Evolutionary conservation across 2,797 vertebrate species (phyloP), one percentile per base, ranked within the genome.

Genomic region (Antennarius maculatus): DNA sequence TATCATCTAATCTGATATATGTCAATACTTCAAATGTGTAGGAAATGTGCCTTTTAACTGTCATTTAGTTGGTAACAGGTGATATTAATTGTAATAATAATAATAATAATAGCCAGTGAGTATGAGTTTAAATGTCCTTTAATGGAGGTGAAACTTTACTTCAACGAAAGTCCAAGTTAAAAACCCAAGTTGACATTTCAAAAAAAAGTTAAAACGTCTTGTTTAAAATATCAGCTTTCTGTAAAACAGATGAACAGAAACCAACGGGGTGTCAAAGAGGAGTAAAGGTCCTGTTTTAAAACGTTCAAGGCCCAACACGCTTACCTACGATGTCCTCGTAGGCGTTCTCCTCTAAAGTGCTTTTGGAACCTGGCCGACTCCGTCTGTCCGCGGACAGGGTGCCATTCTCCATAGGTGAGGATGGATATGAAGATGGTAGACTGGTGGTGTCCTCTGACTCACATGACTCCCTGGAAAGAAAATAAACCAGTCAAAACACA

Each of bases 261-360:
- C 5, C 50, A 42, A 46, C 56, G 18, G 61, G 18, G 0, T 17
- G 54, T 46, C 14, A 29, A 49, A 64, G 45, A 34, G n/a, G 57
- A 55, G 29, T 15, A 1, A 57, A 49, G 34, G 7, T 15, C 54
- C 23, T 57, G 39, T 18, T 59, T 43, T 57, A 27, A 61, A 59
- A 66, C 23, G 18, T 11, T 4, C 13, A 4, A 23, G 42, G 62
- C 42, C 34, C 56, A 10, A 28, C 11, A 16, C 59, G 66, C 96
- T 96, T 94, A 99, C 98, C 98, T 88, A 97, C 95, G 66, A 99
- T 98, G 82, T 99, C 98, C 92, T 99, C 97, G 80, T 99, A 99
- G 76, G 97, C 92, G 72, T 99, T 99, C 85, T 99, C 98, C 93
- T 99, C 96, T 93, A 95, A 96, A 94, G 96, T 97, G 96, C 95